Percentiles rank a stretch among this genome's conserved stretches.
These are phyloP conservation scores for Leptatherina wallacei DNA, from an alignment of 2,797 vertebrate species.

Conservation along the genomic window DNA sequence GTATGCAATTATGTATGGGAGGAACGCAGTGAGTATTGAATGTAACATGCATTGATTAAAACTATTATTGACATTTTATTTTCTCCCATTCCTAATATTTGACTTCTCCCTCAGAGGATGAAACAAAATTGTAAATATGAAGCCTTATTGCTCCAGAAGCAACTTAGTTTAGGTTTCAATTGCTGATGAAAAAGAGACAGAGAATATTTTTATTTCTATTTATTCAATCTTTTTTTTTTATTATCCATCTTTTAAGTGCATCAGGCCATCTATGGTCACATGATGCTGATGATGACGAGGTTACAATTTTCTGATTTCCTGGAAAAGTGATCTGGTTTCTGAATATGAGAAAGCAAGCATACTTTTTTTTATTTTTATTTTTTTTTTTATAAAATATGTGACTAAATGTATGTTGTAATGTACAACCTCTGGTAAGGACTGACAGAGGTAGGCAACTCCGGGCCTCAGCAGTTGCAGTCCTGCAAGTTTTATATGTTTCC, in stretches of 20 bases:
- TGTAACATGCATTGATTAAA: slow-evolving; percentile 96
- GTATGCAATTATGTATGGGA: slow-evolving; percentile 89
- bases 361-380: neutral
- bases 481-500: no score
- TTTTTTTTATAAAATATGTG: neutral
- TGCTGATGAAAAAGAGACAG: neutral
- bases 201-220: no score
- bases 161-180: neutral
- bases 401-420: no score
- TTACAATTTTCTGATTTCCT: neutral
- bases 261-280: neutral
- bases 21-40: slow-evolving; percentile 90
- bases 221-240: no score
- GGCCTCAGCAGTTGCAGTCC: no score
- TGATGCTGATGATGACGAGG: neutral
- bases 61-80: slow-evolving; percentile 88
- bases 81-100: slow-evolving; percentile 49
- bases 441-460: no score
- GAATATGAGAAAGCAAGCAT: neutral
- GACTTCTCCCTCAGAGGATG: slow-evolving; percentile 25
- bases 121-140: neutral
- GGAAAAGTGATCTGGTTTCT: neutral
- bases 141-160: neutral
- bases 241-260: neutral
- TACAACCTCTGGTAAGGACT: no score